Percentiles rank a stretch among this genome's conserved stretches.
Conservation (phyloP, 2,113 vertebrate genomes). For the Mormyrus iriodes region DNA sequence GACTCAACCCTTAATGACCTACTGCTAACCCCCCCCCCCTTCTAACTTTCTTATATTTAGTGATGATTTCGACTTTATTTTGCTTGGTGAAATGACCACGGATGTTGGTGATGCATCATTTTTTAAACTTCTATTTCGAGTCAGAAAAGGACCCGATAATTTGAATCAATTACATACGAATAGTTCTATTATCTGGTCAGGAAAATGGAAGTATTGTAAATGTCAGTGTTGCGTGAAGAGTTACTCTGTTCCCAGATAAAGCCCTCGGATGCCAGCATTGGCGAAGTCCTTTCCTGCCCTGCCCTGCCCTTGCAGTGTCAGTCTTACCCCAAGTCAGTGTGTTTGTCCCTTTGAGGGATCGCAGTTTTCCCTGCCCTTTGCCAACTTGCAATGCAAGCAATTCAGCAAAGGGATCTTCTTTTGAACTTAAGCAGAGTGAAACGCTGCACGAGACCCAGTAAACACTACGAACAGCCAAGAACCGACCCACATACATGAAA, state of each 20-base stretch:
- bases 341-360: not conserved
- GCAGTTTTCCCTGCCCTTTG: not conserved
- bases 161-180: not conserved
- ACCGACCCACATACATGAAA: not conserved
- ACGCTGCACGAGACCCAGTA: not conserved
- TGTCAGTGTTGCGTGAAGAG: not conserved
- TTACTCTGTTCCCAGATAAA: not conserved
- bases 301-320: not conserved
- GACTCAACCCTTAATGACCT: not conserved
- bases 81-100: not conserved
- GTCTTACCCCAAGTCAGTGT: not conserved
- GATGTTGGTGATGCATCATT: not conserved
- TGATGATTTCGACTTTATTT: not conserved
- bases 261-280: not conserved
- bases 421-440: not conserved
- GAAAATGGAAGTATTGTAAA: not conserved
- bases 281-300: not conserved
- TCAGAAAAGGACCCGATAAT: not conserved
- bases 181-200: not conserved
- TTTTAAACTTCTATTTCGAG: not conserved
- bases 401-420: not conserved
- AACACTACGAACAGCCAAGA: not conserved
- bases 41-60: not conserved
- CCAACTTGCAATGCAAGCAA: not conserved
- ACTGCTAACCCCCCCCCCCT: not conserved